Evolutionary conservation across 2,888 invertebrate species (phyloP).

Genomic region (Corythucha ciliata): DNA sequence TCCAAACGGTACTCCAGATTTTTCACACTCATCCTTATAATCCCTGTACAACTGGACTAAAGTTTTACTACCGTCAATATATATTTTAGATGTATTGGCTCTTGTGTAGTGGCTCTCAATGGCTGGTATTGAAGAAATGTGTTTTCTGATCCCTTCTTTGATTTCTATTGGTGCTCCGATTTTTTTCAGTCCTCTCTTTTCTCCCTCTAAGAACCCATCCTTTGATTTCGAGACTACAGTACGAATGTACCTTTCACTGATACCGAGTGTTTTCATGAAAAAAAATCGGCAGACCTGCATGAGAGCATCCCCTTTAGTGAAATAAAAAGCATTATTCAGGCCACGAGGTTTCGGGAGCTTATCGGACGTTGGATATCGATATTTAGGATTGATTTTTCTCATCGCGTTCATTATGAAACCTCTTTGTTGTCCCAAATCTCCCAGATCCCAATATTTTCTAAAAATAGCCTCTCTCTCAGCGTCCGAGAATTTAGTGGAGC

Average conservation of each 20-base stretch:
- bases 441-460: no score
- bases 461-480: no score
- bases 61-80: slow-evolving; percentile 1
- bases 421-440: no score
- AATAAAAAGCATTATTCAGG: no score
- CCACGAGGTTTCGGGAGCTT: no score
- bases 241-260: background rate
- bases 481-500: no score
- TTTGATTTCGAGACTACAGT: slow-evolving; percentile 2
- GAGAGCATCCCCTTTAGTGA: no score
- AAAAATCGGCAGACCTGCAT: no score
- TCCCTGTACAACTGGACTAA: background rate
- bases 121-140: background rate
- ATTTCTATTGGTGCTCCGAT: background rate
- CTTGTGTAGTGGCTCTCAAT: background rate
- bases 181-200: background rate
- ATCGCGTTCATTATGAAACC: no score
- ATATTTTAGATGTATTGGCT: background rate
- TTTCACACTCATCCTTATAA: background rate
- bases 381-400: no score
- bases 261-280: no score
- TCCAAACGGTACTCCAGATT: background rate
- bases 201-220: background rate
- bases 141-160: background rate
- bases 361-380: no score